Evolutionary conservation across 2,797 vertebrate species (phyloP).

Genomic region (Xenentodon cancila): DNA sequence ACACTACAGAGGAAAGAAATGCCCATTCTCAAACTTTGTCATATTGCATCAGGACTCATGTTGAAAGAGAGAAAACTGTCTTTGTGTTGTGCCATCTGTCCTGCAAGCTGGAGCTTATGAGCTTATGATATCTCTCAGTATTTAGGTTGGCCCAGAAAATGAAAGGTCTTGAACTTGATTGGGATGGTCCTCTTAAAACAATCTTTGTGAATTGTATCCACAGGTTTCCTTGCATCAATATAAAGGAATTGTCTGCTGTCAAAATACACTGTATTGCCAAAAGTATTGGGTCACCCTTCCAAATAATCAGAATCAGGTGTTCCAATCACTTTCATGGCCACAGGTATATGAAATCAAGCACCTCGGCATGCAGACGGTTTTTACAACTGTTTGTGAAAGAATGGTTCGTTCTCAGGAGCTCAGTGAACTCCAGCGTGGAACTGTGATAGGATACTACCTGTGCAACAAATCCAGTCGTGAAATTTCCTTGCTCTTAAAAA

Average conservation of each 20-base stretch:
- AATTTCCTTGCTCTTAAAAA: too few relatives aligned
- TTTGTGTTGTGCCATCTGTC: slow-evolving; percentile 15
- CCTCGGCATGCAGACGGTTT: too few relatives aligned
- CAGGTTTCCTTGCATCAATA: slow-evolving; percentile 20
- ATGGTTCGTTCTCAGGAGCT: too few relatives aligned
- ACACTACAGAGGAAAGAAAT: neutral
- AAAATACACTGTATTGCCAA: too few relatives aligned
- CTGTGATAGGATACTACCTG: too few relatives aligned
- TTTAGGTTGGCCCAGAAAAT: slow-evolving; percentile 47
- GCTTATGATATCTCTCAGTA: slow-evolving; percentile 25
- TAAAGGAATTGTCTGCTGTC: slow-evolving; percentile 8
- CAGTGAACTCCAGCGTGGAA: too few relatives aligned
- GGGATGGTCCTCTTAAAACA: slow-evolving; percentile 25
- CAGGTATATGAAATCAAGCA: too few relatives aligned
- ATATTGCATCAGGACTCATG: neutral
- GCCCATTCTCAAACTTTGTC: neutral
- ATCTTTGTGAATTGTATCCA: slow-evolving; percentile 19
- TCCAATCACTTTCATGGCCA: too few relatives aligned
- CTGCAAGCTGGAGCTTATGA: slow-evolving; percentile 23
- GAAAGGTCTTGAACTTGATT: slow-evolving; percentile 40
- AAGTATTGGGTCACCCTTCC: too few relatives aligned
- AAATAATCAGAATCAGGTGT: too few relatives aligned
- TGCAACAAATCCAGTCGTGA: too few relatives aligned
- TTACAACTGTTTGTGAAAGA: too few relatives aligned
- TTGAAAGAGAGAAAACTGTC: slow-evolving; percentile 36